phyloP scores from a whole-genome alignment of 2,888 invertebrate genomes.

The Orthosia cruda region DNA sequence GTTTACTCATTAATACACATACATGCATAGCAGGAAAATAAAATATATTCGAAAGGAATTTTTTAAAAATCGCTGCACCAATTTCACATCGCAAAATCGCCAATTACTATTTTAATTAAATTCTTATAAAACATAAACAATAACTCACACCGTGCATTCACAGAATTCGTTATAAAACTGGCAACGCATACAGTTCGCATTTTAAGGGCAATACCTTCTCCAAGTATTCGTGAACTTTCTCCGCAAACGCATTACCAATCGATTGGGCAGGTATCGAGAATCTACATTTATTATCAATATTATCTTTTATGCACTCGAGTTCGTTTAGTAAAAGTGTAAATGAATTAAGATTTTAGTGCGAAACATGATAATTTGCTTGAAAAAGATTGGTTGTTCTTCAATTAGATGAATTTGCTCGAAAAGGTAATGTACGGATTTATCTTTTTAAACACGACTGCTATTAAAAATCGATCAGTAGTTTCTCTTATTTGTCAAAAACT shows the following conservation, averaged over 20 bases:
- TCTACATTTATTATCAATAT: constrained; percentile 53
- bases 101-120: constrained; percentile 3
- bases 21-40: neutral
- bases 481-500: constrained; percentile 17
- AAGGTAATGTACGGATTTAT: constrained; percentile 1
- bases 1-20: too few species aligned
- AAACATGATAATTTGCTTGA: constrained; percentile 26
- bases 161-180: constrained; percentile 66
- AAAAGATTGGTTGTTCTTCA: constrained; percentile 20
- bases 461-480: constrained; percentile 41
- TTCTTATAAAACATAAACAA: constrained; percentile 28
- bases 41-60: neutral
- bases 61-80: neutral
- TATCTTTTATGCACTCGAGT: constrained; percentile 45
- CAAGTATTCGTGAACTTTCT: constrained; percentile 76
- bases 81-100: constrained; percentile 3
- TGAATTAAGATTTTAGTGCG: constrained; percentile 19
- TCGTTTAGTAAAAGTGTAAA: constrained; percentile 26
- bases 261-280: constrained; percentile 66
- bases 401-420: constrained; percentile 22
- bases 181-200: constrained; percentile 60
- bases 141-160: constrained; percentile 24
- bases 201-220: constrained; percentile 67
- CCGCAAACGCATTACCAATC: constrained; percentile 77
- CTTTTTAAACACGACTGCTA: neutral